phyloP scores from a whole-genome alignment of 2,113 vertebrate genomes.

The Grallaria varia region DNA sequence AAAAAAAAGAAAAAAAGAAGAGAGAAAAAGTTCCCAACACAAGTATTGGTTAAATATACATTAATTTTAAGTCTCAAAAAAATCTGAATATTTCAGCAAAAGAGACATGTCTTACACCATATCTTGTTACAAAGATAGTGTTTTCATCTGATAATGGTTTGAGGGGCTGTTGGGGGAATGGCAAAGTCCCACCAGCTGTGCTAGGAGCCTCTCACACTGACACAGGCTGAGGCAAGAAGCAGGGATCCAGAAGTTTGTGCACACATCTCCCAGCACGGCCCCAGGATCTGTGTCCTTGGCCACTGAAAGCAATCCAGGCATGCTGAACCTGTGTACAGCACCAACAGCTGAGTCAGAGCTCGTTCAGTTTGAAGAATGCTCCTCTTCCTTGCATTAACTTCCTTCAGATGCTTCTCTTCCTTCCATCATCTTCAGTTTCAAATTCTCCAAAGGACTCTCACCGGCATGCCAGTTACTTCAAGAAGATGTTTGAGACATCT shows the following conservation, averaged over 20 bases:
- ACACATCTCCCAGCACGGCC: fast-evolving
- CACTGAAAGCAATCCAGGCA: not conserved
- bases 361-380: not conserved
- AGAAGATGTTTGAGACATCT: not conserved
- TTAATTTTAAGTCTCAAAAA: not conserved
- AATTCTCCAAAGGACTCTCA: not conserved
- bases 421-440: not conserved
- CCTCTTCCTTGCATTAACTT: not conserved
- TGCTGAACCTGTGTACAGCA: not conserved
- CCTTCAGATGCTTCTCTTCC: not conserved
- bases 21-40: too few species aligned
- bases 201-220: not conserved
- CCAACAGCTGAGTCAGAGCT: not conserved
- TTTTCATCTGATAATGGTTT: not conserved
- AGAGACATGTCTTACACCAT: not conserved
- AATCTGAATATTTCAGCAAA: not conserved
- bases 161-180: not conserved
- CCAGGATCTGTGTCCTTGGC: not conserved
- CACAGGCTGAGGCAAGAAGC: fast-evolving
- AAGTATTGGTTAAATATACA: not conserved
- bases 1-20: not conserved
- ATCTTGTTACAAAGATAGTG: not conserved
- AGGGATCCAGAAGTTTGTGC: fast-evolving
- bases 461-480: not conserved
- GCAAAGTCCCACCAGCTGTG: not conserved